A percentile compares a stretch with the other conserved stretches of the same genome.
These are phyloP conservation scores for Leptosomus discolor DNA, from an alignment of 2,113 vertebrate species.

Conservation along the genomic window DNA sequence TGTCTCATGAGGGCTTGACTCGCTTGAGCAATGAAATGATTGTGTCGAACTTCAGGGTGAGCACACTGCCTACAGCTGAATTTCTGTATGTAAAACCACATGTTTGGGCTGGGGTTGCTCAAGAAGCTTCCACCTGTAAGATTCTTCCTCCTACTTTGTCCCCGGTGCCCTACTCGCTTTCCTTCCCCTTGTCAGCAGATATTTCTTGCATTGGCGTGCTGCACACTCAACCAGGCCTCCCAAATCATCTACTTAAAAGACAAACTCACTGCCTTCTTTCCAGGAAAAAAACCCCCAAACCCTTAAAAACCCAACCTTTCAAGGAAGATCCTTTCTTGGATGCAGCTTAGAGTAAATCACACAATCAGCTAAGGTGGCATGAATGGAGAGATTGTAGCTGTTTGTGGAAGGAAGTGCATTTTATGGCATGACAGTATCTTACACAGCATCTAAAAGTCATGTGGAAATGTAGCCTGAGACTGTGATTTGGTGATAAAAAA, in stretches of 20 bases:
- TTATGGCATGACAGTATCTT: neutral
- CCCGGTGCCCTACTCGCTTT: neutral
- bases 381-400: neutral
- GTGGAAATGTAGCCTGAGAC: neutral
- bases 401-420: neutral
- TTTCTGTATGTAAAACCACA: neutral
- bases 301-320: neutral
- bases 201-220: neutral
- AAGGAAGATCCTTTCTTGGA: neutral
- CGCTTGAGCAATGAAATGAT: neutral
- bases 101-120: neutral
- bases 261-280: neutral
- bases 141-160: neutral
- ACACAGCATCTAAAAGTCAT: neutral
- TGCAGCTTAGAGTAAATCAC: neutral
- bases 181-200: rapidly evolving
- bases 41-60: neutral
- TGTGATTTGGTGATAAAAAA: neutral
- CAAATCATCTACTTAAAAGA: neutral
- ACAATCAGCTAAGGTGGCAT: neutral
- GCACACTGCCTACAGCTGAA: neutral
- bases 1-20: neutral
- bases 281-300: neutral
- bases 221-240: neutral
- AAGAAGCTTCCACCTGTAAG: neutral